These are phyloP conservation scores for Plectrocnemia conspersa DNA, from an alignment of 1,140 invertebrate species.

Conservation along the genomic window DNA sequence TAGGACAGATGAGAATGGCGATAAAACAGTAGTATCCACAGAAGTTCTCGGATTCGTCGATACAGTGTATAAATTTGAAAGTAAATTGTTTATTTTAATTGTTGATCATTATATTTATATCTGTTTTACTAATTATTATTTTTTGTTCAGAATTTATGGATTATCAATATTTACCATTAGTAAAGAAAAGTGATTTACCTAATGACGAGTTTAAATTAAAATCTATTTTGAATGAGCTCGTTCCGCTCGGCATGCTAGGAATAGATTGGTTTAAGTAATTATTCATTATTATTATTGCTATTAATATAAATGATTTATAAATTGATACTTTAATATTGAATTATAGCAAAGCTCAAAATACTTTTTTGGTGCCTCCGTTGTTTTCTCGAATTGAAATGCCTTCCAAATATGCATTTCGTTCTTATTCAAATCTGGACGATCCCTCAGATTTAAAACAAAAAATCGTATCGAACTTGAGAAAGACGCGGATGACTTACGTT, in stretches of 20 bases:
- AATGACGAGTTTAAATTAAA: constrained; percentile 41
- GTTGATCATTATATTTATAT: background rate
- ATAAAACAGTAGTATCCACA: constrained; percentile 46
- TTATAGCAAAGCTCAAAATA: constrained; percentile 47
- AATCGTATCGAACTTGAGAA: constrained; percentile 39
- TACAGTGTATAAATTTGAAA: constrained; percentile 68
- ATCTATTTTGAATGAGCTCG: constrained; percentile 62
- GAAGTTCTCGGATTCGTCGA: constrained; percentile 65
- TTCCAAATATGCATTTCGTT: constrained; percentile 52
- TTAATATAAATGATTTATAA: constrained; percentile 2
- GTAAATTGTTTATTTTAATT: constrained; percentile 51
- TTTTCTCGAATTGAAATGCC: constrained; percentile 74
- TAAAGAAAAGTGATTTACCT: constrained; percentile 41
- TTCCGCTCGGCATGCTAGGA: constrained; percentile 58
- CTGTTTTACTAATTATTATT: constrained; percentile 16
- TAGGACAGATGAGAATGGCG: constrained; percentile 46
- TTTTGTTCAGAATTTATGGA: constrained; percentile 71
- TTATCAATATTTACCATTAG: constrained; percentile 84
- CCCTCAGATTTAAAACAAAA: constrained; percentile 38
- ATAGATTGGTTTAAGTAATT: constrained; percentile 57
- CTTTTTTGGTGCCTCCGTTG: constrained; percentile 69
- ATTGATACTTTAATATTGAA: background rate
- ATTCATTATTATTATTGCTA: background rate
- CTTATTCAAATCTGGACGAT: constrained; percentile 42
- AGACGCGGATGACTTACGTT: constrained; percentile 53